Evolutionary conservation across 2,888 invertebrate species (phyloP).

Genomic region (Apotomis betuletana): DNA sequence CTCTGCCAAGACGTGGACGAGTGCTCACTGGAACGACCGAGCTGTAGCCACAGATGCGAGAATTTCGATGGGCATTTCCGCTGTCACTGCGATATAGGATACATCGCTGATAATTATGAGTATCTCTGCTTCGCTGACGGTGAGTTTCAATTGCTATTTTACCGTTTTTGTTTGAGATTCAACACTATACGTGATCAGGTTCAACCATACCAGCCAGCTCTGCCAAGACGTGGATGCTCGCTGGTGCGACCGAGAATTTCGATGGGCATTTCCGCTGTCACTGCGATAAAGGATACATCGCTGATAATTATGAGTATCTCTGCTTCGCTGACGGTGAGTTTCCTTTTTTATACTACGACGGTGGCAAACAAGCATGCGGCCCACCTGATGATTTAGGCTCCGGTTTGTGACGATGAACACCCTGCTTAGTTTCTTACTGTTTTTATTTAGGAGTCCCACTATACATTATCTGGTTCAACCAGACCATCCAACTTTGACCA

Average conservation of each 20-base stretch:
- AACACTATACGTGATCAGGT: slow-evolving; percentile 39
- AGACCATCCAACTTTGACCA: no score
- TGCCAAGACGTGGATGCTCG: slow-evolving; percentile 86
- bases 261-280: slow-evolving; percentile 84
- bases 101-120: slow-evolving; percentile 76
- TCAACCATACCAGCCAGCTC: slow-evolving; percentile 59
- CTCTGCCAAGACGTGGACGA: slow-evolving; percentile 85
- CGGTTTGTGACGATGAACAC: no score
- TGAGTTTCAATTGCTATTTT: slow-evolving; percentile 20
- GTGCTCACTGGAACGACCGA: slow-evolving; percentile 83
- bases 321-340: background rate
- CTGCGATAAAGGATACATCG: slow-evolving; percentile 84
- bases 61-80: slow-evolving; percentile 84
- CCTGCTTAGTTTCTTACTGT: no score
- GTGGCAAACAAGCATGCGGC: no score
- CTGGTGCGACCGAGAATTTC: slow-evolving; percentile 82
- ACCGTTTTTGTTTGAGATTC: no score
- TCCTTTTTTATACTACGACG: background rate
- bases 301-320: slow-evolving; percentile 68
- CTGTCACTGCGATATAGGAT: slow-evolving; percentile 86
- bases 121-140: slow-evolving; percentile 60
- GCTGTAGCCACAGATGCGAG: slow-evolving; percentile 87
- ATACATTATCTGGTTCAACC: no score
- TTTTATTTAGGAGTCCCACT: no score
- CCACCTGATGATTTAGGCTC: no score